Conservation (phyloP, 2,888 invertebrate species). For the Palloptera scutellata region DNA sequence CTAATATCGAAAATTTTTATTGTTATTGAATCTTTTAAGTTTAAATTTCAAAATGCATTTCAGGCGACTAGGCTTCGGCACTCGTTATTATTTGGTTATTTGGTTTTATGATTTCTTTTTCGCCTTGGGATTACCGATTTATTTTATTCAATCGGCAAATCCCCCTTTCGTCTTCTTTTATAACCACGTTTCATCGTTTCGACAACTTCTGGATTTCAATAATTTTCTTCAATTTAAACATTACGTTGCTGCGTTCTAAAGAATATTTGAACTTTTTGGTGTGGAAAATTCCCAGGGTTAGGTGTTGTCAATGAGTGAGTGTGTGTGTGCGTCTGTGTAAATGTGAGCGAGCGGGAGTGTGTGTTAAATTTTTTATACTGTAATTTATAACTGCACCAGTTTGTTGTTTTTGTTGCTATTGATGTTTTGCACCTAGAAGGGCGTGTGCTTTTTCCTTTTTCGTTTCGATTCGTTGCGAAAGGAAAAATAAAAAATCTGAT, state of each 20-base stretch:
- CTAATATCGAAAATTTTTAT: slow-evolving; percentile 12
- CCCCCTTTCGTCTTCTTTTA: slow-evolving; percentile 59
- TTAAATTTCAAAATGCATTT: too few relatives aligned
- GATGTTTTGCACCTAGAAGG: slow-evolving; percentile 40
- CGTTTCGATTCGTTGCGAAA: too few relatives aligned
- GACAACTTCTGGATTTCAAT: slow-evolving; percentile 20
- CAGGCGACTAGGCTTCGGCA: too few relatives aligned
- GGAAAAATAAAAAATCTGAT: background rate
- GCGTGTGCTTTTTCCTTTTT: slow-evolving; percentile 40
- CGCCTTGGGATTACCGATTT: slow-evolving; percentile 49
- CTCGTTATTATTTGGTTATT: too few relatives aligned
- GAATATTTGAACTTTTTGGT: background rate
- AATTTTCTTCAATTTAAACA: background rate
- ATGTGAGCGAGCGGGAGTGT: slow-evolving; percentile 5
- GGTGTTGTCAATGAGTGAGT: background rate
- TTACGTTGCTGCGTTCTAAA: background rate
- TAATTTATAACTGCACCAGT: slow-evolving; percentile 28
- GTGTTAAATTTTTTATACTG: background rate
- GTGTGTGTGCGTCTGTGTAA: slow-evolving; percentile 15
- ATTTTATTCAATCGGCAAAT: slow-evolving; percentile 48
- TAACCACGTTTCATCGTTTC: slow-evolving; percentile 57
- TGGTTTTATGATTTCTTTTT: slow-evolving; percentile 7
- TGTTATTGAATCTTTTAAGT: background rate
- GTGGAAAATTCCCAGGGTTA: slow-evolving; percentile 2
- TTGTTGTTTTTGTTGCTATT: slow-evolving; percentile 31